Evolutionary conservation across 2,888 invertebrate genomes (phyloP), one percentile per base, ranked within the genome.

Genomic region (Dysmachus trigonus): DNA sequence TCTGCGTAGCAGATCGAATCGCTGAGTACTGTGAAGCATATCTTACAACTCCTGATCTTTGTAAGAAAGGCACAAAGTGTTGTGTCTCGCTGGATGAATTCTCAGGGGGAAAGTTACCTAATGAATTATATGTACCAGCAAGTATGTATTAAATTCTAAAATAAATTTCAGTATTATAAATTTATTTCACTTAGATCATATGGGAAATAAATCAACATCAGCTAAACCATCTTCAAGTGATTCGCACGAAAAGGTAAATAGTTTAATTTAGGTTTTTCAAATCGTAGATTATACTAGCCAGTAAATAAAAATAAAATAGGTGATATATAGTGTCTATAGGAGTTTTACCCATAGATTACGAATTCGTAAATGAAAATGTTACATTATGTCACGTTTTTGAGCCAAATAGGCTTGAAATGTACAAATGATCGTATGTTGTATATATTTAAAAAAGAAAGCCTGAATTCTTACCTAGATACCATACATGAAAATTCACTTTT

Each of bases 1-100:
- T 97, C 7, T 98, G 98, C 90, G 96, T 97, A 85, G 95, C 96
- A 30, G 95, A 96, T 83, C 93, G 95, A 31, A 95, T 97, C 87
- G 95, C 97, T 0, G 95, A 95, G 90, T 97, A 97, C 91, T 98
- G 98, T 91, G 97, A 97, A 89, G 97, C 97, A 0, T 96, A 97
- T 89, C 92, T 97, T 81, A 95, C 95, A 81, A 94, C 95, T 1
- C 93, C 94, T 47, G 94, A 94, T 38, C 93, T 97, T 1, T 97
- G 98, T 91, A 95, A 95, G 89, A 92, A 94, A 18, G 96, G 96
- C 0, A 93, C 95, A 87, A 94, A 95, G 86, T 98, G 98, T 92
- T 98, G 98, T 92, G 96, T 97, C 2, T 95, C 96, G 15, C 93
- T 95, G 88, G 96, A 97, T 89, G 94, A 93, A 10, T 96, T 95